These are phyloP conservation scores for Fistularia tabacaria DNA, from an alignment of 2,797 vertebrate species.

Conservation along the genomic window DNA sequence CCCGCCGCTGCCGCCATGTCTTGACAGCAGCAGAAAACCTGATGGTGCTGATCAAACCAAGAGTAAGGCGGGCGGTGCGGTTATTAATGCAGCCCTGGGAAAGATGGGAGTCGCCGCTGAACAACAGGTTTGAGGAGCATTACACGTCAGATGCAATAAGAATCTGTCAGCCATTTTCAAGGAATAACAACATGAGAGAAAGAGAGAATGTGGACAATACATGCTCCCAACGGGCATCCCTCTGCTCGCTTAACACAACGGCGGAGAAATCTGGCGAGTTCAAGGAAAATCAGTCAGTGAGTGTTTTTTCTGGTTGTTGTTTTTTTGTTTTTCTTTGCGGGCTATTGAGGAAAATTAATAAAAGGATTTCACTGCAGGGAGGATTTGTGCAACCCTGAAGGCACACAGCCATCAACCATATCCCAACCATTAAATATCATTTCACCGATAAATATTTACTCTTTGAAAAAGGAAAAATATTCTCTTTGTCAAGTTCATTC, in stretches of 20 bases:
- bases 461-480: constrained; percentile 28
- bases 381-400: constrained; percentile 16
- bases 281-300: constrained; percentile 44
- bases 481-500: constrained; percentile 39
- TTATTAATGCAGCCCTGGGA: constrained; percentile 52
- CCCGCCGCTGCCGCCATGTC: constrained; percentile 6
- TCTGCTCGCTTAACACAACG: constrained; percentile 39
- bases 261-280: constrained; percentile 33
- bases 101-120: constrained; percentile 42
- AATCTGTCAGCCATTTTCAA: constrained; percentile 38
- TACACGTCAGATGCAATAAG: constrained; percentile 52
- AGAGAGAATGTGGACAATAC: constrained; percentile 34
- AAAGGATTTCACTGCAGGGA: constrained; percentile 18
- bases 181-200: constrained; percentile 30
- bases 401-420: constrained; percentile 20
- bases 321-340: no score
- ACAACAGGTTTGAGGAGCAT: constrained; percentile 44
- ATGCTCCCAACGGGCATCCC: constrained; percentile 36
- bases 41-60: constrained; percentile 32
- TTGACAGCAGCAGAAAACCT: constrained; percentile 31
- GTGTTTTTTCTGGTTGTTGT: no score
- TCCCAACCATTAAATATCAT: constrained; percentile 23
- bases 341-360: no score
- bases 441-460: constrained; percentile 11
- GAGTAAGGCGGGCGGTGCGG: constrained; percentile 40